Evolutionary conservation across 2,113 vertebrate genomes (phyloP).

Genomic region (Opisthocomus hoazin): DNA sequence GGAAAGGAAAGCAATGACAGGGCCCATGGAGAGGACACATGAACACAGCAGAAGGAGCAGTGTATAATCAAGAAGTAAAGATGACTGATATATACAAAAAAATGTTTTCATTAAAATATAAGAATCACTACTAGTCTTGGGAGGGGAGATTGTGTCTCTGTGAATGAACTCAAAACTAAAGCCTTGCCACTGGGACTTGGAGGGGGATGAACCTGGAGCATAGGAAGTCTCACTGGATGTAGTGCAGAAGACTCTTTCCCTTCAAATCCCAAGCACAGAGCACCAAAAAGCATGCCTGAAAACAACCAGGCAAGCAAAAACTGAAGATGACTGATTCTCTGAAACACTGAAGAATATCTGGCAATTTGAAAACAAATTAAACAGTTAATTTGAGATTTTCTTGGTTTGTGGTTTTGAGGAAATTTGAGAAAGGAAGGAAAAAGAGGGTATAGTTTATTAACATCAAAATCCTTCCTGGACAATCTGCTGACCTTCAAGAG

Average conservation of each 20-base stretch:
- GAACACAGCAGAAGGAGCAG: neutral
- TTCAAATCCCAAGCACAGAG: neutral
- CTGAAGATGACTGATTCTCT: no score
- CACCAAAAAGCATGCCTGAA: neutral
- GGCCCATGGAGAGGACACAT: neutral
- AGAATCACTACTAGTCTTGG: neutral
- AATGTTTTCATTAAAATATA: neutral
- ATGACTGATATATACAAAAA: neutral
- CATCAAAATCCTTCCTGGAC: neutral
- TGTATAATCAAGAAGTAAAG: neutral
- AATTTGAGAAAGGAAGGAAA: neutral
- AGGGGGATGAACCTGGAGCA: neutral
- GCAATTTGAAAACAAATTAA: neutral
- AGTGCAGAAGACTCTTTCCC: neutral
- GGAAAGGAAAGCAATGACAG: neutral
- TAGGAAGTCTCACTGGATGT: neutral
- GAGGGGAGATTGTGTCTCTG: rapidly evolving
- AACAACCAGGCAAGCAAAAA: neutral
- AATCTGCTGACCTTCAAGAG: conserved; percentile 10
- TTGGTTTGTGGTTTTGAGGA: neutral
- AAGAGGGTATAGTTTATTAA: neutral
- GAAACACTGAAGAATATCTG: neutral
- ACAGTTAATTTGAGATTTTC: neutral
- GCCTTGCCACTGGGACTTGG: neutral
- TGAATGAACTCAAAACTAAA: neutral